phyloP scores from a whole-genome alignment of 1,140 invertebrate genomes.

The Lamellibrachia luymesi region DNA sequence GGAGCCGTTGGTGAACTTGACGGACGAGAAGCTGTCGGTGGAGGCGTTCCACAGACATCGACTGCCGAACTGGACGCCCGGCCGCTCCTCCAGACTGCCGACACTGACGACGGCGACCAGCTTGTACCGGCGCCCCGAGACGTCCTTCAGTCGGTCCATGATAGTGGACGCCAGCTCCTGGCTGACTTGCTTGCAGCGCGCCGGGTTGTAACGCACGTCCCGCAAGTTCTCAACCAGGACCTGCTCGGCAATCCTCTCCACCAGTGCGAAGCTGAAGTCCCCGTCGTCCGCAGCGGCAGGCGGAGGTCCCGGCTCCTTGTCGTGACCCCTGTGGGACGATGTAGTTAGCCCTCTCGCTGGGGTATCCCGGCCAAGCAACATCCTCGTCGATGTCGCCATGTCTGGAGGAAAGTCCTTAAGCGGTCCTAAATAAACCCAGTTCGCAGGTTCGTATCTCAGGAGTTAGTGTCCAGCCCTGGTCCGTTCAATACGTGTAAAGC shows the following conservation, averaged over 20 bases:
- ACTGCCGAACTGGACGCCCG: slow-evolving; percentile 50
- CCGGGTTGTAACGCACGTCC: slow-evolving; percentile 40
- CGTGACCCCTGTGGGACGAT: not conserved
- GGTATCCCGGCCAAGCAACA: not conserved
- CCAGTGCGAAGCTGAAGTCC: slow-evolving; percentile 33
- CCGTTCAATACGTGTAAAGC: not conserved
- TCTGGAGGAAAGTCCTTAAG: not conserved
- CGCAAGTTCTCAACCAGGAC: slow-evolving; percentile 38
- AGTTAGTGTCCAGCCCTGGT: not conserved
- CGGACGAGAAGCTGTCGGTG: slow-evolving; percentile 51
- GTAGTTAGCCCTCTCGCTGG: not conserved
- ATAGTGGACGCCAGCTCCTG: slow-evolving; percentile 41
- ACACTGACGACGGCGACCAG: slow-evolving; percentile 48
- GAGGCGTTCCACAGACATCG: slow-evolving; percentile 53
- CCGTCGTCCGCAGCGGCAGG: slow-evolving; percentile 19
- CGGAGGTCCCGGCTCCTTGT: not conserved
- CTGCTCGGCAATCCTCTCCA: slow-evolving; percentile 40
- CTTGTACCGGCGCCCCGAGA: slow-evolving; percentile 45
- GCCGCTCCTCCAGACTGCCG: slow-evolving; percentile 44
- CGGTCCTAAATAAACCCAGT: not conserved
- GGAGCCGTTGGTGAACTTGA: slow-evolving; percentile 47
- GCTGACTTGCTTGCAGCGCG: slow-evolving; percentile 37
- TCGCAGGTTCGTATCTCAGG: not conserved
- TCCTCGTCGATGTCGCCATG: not conserved
- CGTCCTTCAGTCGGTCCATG: slow-evolving; percentile 39